Evolutionary conservation across 2,113 vertebrate genomes (phyloP), one percentile per base, ranked within the genome.

Genomic region (Oryzias curvinotus): DNA sequence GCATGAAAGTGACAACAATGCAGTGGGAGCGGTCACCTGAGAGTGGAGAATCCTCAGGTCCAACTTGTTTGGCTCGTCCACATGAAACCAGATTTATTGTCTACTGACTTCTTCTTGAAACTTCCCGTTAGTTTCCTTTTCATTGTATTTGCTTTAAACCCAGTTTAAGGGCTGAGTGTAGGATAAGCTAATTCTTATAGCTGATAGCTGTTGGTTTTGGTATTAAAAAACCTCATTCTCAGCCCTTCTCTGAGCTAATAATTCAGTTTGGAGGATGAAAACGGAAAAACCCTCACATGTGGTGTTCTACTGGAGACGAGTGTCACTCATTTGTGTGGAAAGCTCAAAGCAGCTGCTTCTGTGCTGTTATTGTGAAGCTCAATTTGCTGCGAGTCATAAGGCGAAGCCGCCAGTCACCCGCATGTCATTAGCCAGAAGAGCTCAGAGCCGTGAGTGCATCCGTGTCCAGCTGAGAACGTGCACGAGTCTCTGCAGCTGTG

Each of bases 401-500:
- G 62, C 78, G 73, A 77, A 65, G 55, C 23, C 59, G 54, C 45
- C 60, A 81, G 88, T 90, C 91, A 91, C 48, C 73, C 59, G 65
- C 75, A 75, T 82, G 78, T 85, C 81, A 89, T 91, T 90, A 90
- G 60, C 28, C 51, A 57, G 66, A 65, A 46, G 62, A 62, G 76
- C 64, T 36, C 17, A 43, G 64, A 48, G 68, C 46, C 52, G 65
- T 73, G 58, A 63, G 59, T 21, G 44, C 41, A 57, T 14, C 18
- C 65, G 19, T 65, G 18, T 67, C 19, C 26, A 47, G 41, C 46
- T 16, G n/a, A 36, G 30, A 36, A 36, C 30, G 10, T 8, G 8
- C 2, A 36, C 30, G 30, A 36, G 30, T 36, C 30, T 21, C 44
- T 46, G 44, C 14, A 16, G 44, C 14, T 71, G 63, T 63, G 63